Evolutionary conservation across 2,888 invertebrate genomes (phyloP).

Genomic region (Gibbula magus): DNA sequence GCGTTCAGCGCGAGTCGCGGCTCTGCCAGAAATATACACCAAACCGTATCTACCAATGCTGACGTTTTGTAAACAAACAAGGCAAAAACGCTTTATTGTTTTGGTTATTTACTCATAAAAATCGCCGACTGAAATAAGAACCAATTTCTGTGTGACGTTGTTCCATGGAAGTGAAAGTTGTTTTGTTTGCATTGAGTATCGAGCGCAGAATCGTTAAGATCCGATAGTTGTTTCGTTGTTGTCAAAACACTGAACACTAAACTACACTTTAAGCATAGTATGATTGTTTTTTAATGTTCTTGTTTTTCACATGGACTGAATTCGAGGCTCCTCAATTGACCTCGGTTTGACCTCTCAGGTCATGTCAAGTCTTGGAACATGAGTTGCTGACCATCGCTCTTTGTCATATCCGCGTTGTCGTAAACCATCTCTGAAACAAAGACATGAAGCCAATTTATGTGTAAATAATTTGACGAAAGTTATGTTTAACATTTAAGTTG

Average conservation of each 20-base stretch:
- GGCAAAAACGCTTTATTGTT: slow-evolving; percentile 7
- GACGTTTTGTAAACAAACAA: neutral
- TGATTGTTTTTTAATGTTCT: neutral
- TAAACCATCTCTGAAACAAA: too few relatives aligned
- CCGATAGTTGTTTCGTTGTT: neutral
- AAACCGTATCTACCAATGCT: too few relatives aligned
- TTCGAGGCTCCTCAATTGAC: neutral
- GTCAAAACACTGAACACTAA: neutral
- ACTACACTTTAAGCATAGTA: neutral
- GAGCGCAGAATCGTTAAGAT: neutral
- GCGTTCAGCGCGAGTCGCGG: too few relatives aligned
- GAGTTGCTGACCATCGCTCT: too few relatives aligned
- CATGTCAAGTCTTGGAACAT: too few relatives aligned
- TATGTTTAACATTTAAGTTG: too few relatives aligned
- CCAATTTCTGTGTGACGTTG: neutral
- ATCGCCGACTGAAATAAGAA: neutral
- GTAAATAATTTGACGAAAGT: too few relatives aligned
- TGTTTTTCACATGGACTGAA: neutral
- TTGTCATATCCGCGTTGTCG: too few relatives aligned
- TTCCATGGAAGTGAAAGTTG: neutral
- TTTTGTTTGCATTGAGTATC: neutral
- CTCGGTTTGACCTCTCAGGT: neutral
- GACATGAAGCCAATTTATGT: too few relatives aligned
- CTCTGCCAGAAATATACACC: too few relatives aligned
- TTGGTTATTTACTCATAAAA: neutral